Conservation (phyloP, 1,140 invertebrate genomes). For the Drosophila sp. region DNA sequence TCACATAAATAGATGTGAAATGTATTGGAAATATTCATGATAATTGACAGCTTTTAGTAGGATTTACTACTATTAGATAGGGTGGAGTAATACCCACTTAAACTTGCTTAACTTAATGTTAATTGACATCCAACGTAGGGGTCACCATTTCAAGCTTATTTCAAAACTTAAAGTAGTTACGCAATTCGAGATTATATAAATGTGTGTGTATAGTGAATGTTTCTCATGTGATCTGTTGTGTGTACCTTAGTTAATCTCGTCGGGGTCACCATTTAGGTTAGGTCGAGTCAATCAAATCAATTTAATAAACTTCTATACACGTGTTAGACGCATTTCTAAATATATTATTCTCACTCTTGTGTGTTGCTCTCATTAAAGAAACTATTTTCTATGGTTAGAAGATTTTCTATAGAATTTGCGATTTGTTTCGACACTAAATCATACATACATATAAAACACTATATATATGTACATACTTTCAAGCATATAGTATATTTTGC, state of each 20-base stretch:
- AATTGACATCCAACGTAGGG: neutral
- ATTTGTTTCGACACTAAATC: neutral
- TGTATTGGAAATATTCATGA: conserved; percentile 47
- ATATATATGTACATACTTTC: neutral
- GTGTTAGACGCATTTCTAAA: no score
- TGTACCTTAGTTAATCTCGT: neutral
- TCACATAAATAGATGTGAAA: conserved; percentile 30
- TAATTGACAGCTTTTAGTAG: conserved; percentile 20
- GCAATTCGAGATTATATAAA: no score
- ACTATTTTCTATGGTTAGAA: neutral
- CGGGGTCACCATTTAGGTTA: neutral
- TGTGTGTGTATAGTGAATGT: no score
- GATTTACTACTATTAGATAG: neutral
- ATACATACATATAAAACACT: neutral
- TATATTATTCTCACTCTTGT: no score
- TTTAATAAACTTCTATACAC: neutral
- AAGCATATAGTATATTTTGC: neutral
- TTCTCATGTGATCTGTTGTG: no score
- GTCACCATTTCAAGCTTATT: neutral
- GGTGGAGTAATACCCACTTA: neutral
- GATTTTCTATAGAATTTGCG: neutral
- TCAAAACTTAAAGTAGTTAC: no score
- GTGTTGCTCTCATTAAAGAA: neutral
- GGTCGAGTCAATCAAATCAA: neutral
- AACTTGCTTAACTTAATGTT: neutral